A percentile compares a stretch with the other conserved stretches of the same genome.
Conservation (phyloP, 2,888 invertebrate species). For the Drepana falcataria region DNA sequence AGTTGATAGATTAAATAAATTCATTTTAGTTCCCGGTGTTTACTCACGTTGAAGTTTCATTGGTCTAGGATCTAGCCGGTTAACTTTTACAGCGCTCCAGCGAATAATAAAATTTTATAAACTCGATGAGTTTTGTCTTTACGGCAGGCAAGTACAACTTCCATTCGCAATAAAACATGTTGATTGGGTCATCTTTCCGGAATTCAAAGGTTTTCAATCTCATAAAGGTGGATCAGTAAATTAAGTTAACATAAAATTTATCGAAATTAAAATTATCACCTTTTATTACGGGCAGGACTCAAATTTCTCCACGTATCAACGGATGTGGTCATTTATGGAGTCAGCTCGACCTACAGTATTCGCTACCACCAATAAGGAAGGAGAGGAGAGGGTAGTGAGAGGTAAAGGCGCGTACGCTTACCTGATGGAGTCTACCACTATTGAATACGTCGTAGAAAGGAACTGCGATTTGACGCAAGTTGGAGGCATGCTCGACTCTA, state of each 20-base stretch:
- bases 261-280: not conserved
- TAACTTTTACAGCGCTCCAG: constrained; percentile 10
- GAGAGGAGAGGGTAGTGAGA: constrained; percentile 92
- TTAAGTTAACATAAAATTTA: too few species aligned
- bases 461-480: constrained; percentile 95
- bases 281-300: constrained; percentile 82
- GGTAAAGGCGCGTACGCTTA: constrained; percentile 95
- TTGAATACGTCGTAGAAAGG: constrained; percentile 95
- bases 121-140: constrained; percentile 5
- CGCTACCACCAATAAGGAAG: constrained; percentile 90
- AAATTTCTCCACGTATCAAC: constrained; percentile 94
- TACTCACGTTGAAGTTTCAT: not conserved
- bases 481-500: constrained; percentile 94
- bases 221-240: not conserved
- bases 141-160: constrained; percentile 7
- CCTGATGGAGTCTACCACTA: constrained; percentile 97
- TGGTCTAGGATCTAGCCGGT: constrained; percentile 14
- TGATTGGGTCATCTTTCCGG: not conserved
- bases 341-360: constrained; percentile 93
- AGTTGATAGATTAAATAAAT: not conserved
- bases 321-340: constrained; percentile 98
- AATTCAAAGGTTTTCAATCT: too few species aligned
- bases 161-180: not conserved
- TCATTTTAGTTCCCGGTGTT: not conserved
- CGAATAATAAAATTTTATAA: constrained; percentile 12